A percentile compares a stretch with the other conserved stretches of the same genome.
Evolutionary conservation across 2,888 invertebrate species (phyloP).

Genomic region (Podotricha telesiphe): DNA sequence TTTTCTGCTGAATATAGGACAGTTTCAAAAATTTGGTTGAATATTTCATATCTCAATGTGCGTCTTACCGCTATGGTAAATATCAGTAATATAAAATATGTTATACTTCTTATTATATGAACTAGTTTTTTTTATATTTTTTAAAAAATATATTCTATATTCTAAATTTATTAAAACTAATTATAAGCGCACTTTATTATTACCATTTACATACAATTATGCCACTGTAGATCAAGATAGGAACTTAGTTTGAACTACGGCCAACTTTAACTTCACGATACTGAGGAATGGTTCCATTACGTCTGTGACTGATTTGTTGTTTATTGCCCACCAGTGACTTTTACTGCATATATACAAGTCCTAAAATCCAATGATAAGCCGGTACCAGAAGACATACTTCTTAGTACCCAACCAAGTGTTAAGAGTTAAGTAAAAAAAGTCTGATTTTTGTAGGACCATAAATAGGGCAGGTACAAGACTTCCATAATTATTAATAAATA

Average conservation of each 20-base stretch:
- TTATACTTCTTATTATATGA: background rate
- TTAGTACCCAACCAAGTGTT: too few relatives aligned
- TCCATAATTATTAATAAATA: too few relatives aligned
- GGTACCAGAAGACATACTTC: too few relatives aligned
- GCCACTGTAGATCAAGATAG: constrained; percentile 48
- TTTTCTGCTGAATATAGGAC: constrained; percentile 53
- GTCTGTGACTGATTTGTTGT: constrained; percentile 77
- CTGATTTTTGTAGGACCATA: too few relatives aligned
- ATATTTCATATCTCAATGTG: constrained; percentile 71
- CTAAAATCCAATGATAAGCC: too few relatives aligned
- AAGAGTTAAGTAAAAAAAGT: too few relatives aligned
- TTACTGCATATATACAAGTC: too few relatives aligned
- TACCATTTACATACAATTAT: constrained; percentile 48
- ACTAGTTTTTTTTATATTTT: background rate
- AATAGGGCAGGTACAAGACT: too few relatives aligned
- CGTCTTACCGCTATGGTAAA: constrained; percentile 52
- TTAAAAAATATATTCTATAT: too few relatives aligned
- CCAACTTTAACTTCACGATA: constrained; percentile 73
- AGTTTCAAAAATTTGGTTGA: constrained; percentile 62
- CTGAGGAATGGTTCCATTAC: constrained; percentile 73
- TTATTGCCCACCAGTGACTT: constrained; percentile 69
- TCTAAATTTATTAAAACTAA: background rate
- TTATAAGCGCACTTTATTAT: background rate
- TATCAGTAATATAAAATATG: constrained; percentile 40
- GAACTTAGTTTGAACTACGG: constrained; percentile 68